A percentile compares a stretch with the other conserved stretches of the same genome.
These are phyloP conservation scores for Plagodis pulveraria DNA, from an alignment of 2,888 invertebrate genomes.

Conservation along the genomic window DNA sequence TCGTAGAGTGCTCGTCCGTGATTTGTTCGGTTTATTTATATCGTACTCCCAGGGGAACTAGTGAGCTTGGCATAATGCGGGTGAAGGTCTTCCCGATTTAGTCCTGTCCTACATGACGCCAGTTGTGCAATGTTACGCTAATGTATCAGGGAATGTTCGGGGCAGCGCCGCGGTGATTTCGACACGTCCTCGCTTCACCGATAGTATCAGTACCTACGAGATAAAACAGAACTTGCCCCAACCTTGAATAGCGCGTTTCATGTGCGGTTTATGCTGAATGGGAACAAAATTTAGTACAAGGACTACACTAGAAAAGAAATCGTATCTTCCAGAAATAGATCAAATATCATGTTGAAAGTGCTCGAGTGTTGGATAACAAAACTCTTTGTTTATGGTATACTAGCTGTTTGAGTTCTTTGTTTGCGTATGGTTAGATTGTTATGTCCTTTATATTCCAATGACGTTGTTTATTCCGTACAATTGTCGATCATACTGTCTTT, in stretches of 20 bases:
- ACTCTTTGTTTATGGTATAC: constrained; percentile 23
- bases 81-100: constrained; percentile 82
- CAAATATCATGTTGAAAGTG: constrained; percentile 1
- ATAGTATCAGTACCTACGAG: constrained; percentile 18
- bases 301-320: too few species aligned
- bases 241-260: too few species aligned
- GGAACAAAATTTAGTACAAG: too few species aligned
- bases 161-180: constrained; percentile 54
- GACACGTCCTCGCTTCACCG: constrained; percentile 46
- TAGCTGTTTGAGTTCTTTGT: constrained; percentile 28
- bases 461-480: constrained; percentile 12
- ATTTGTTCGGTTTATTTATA: constrained; percentile 21
- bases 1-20: constrained; percentile 19
- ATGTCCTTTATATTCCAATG: constrained; percentile 26
- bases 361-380: constrained; percentile 9
- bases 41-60: constrained; percentile 61
- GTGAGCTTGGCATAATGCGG: constrained; percentile 62
- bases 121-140: constrained; percentile 67
- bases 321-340: too few species aligned
- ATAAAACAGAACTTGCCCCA: constrained; percentile 30
- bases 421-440: constrained; percentile 25
- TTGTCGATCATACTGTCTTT: constrained; percentile 29
- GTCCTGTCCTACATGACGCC: constrained; percentile 66
- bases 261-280: too few species aligned
- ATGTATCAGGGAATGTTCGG: constrained; percentile 46